Conservation (phyloP, 2,797 vertebrate species). For the Sebastes steindachneri region DNA sequence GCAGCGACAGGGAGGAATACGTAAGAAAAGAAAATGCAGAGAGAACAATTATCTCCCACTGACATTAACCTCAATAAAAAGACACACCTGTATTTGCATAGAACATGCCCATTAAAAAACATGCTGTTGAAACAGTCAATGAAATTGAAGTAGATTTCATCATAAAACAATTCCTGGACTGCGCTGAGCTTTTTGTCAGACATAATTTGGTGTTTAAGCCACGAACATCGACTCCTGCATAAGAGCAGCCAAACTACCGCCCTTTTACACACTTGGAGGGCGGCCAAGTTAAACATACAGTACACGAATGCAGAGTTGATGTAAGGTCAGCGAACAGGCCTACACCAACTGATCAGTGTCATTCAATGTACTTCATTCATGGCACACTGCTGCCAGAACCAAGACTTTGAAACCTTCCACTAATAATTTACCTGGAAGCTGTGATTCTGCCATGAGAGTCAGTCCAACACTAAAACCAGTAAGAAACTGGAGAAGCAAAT, state of each 20-base stretch:
- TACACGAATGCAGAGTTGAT: slow-evolving; percentile 18
- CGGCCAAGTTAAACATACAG: slow-evolving; percentile 43
- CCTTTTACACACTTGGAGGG: slow-evolving; percentile 31
- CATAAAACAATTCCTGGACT: background rate
- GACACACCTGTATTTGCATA: background rate
- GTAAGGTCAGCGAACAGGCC: slow-evolving; percentile 17
- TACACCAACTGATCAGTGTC: background rate
- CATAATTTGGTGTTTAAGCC: background rate
- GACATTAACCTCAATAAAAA: background rate
- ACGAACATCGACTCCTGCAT: background rate
- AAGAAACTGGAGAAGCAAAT: background rate
- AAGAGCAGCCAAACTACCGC: background rate
- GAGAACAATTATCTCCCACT: background rate
- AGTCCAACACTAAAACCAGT: background rate
- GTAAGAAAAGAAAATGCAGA: background rate
- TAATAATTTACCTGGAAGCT: slow-evolving; percentile 20
- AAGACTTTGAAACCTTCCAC: slow-evolving; percentile 45
- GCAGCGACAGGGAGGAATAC: background rate
- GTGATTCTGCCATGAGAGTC: background rate
- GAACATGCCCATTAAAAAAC: background rate
- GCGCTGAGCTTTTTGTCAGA: background rate
- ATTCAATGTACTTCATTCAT: background rate
- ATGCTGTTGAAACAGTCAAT: background rate
- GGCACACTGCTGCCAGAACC: background rate
- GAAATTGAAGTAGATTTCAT: background rate